Conservation (phyloP, 2,888 invertebrate genomes). For the Cheilosia variabilis region DNA sequence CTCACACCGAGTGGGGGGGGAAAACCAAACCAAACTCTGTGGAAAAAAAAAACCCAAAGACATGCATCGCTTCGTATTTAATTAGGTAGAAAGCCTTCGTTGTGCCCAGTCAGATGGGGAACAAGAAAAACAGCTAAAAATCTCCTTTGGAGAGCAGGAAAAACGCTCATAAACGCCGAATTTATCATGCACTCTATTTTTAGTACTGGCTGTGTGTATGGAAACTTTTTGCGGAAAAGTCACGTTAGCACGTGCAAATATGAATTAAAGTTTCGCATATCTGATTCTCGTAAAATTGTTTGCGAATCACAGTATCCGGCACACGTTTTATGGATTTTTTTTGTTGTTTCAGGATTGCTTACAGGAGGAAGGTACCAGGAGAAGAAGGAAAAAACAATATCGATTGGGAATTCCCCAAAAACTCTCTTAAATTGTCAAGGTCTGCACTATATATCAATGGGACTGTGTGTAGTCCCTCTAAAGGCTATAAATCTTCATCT, state of each 20-base stretch:
- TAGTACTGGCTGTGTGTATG: not conserved
- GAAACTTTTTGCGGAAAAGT: slow-evolving; percentile 51
- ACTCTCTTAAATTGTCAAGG: slow-evolving; percentile 22
- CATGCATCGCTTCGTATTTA: slow-evolving; percentile 68
- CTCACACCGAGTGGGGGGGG: slow-evolving; percentile 36
- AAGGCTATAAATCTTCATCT: slow-evolving; percentile 65
- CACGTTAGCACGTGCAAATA: slow-evolving; percentile 70
- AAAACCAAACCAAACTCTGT: slow-evolving; percentile 16
- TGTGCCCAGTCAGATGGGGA: slow-evolving; percentile 28
- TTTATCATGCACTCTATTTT: slow-evolving; percentile 45
- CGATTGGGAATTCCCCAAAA: not conserved
- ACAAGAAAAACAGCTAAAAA: not conserved
- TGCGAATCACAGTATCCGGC: slow-evolving; percentile 17
- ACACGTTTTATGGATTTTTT: too few species aligned
- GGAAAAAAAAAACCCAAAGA: slow-evolving; percentile 32
- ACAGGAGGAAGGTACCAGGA: not conserved
- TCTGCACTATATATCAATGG: slow-evolving; percentile 12
- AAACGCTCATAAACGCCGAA: slow-evolving; percentile 30
- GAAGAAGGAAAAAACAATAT: not conserved
- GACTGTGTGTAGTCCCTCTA: slow-evolving; percentile 11
- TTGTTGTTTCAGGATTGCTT: too few species aligned
- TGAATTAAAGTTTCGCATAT: slow-evolving; percentile 64
- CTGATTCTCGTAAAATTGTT: slow-evolving; percentile 57
- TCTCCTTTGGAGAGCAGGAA: slow-evolving; percentile 18
- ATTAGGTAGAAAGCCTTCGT: slow-evolving; percentile 70